These are phyloP conservation scores for Myotis daubentonii DNA, from an alignment of 2,797 vertebrate genomes.

Conservation along the genomic window DNA sequence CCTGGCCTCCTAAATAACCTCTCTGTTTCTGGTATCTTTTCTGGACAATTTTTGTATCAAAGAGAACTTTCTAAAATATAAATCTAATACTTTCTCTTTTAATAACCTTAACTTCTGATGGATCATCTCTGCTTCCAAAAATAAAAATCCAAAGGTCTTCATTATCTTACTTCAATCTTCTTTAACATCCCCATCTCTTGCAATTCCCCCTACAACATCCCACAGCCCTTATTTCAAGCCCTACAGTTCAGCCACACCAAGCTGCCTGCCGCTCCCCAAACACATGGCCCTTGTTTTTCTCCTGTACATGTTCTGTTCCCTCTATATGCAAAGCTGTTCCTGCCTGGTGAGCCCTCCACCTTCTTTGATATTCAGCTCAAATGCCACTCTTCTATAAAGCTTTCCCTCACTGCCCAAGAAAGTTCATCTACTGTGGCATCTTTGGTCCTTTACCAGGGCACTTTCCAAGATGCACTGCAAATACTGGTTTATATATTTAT, in stretches of 20 bases:
- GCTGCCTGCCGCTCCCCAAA: not conserved
- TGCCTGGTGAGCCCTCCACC: not conserved
- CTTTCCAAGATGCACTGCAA: not conserved
- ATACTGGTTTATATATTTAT: not conserved
- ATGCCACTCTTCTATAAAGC: not conserved
- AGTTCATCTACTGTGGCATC: not conserved
- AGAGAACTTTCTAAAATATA: constrained; percentile 12
- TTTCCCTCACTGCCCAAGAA: not conserved
- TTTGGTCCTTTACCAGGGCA: not conserved
- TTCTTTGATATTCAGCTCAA: constrained; percentile 16
- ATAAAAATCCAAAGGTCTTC: constrained; percentile 7
- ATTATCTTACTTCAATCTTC: not conserved
- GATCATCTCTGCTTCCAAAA: not conserved
- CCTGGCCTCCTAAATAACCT: not conserved
- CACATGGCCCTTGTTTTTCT: not conserved
- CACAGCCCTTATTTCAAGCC: not conserved
- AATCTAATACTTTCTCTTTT: constrained; percentile 26
- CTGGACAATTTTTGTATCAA: not conserved
- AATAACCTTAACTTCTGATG: not conserved
- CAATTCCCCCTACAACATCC: not conserved
- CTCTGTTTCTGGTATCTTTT: constrained; percentile 25
- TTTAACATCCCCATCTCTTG: not conserved
- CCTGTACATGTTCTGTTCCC: not conserved
- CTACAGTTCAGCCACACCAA: not conserved
- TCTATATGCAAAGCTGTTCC: constrained; percentile 22